phyloP scores from a whole-genome alignment of 2,888 invertebrate genomes.

The Eledone cirrhosa region DNA sequence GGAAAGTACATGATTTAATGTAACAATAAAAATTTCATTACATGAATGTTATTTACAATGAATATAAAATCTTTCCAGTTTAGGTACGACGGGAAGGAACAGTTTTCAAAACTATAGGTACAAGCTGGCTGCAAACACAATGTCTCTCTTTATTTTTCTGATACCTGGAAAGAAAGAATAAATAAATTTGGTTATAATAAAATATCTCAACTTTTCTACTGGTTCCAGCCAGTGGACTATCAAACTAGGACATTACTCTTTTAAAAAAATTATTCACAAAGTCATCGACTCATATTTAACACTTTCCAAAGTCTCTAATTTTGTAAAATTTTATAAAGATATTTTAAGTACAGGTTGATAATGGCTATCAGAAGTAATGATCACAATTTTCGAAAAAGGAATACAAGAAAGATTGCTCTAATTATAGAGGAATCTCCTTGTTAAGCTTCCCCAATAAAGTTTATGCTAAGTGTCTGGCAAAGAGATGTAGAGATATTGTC shows the following conservation, averaged over 20 bases:
- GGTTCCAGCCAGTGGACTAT: not conserved
- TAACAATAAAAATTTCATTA: conserved; percentile 19
- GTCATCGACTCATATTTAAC: too few relatives aligned
- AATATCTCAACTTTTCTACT: not conserved
- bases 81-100: not conserved
- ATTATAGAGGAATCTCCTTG: too few relatives aligned
- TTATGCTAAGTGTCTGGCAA: too few relatives aligned
- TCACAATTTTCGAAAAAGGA: too few relatives aligned
- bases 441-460: too few relatives aligned
- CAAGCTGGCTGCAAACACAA: conserved; percentile 98
- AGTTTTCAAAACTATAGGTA: conserved; percentile 73
- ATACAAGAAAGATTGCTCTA: too few relatives aligned
- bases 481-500: too few relatives aligned
- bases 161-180: conserved; percentile 67
- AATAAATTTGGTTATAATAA: not conserved
- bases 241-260: not conserved
- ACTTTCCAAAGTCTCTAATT: too few relatives aligned
- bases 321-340: too few relatives aligned
- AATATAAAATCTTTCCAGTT: not conserved
- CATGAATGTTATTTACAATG: conserved; percentile 24
- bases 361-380: too few relatives aligned
- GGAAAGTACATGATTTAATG: not conserved
- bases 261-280: too few relatives aligned
- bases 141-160: conserved; percentile 92
- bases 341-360: too few relatives aligned